Evolutionary conservation across 2,888 invertebrate genomes (phyloP).

Genomic region (Agonopterix heracliana): DNA sequence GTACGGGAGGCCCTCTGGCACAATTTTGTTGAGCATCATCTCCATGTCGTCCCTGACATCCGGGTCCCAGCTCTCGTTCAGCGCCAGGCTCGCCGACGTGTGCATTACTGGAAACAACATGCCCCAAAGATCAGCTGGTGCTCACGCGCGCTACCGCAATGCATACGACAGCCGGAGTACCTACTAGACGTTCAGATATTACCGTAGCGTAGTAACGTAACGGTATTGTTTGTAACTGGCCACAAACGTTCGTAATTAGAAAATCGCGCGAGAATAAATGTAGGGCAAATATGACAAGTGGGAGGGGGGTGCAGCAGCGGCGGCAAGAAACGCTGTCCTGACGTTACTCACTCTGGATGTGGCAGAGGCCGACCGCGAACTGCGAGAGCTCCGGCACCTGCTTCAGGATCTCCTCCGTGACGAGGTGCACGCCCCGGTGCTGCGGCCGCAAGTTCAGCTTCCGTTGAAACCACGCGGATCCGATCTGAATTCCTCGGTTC

Average conservation of each 20-base stretch:
- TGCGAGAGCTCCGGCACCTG: conserved; percentile 96
- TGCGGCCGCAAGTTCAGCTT: conserved; percentile 97
- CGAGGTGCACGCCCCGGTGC: conserved; percentile 97
- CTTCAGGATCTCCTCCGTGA: conserved; percentile 96
- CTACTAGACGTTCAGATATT: not conserved
- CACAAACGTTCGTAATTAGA: conserved; percentile 10
- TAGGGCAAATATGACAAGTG: conserved; percentile 51
- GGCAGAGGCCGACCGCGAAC: conserved; percentile 96
- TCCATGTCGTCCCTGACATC: conserved; percentile 99
- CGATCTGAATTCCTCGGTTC: conserved; percentile 94
- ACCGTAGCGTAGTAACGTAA: not conserved
- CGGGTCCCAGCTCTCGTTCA: conserved; percentile 99
- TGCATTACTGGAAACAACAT: conserved; percentile 89
- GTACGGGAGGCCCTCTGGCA: conserved; percentile 97
- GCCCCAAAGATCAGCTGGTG: conserved; percentile 46
- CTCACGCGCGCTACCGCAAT: conserved; percentile 14
- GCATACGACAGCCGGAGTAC: not conserved
- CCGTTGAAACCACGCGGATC: conserved; percentile 98
- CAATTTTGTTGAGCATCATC: conserved; percentile 99
- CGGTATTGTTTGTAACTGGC: not conserved
- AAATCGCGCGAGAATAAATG: conserved; percentile 33
- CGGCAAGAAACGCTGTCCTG: conserved; percentile 48
- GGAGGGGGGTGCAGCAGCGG: conserved; percentile 55
- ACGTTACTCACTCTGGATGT: conserved; percentile 93
- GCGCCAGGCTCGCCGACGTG: conserved; percentile 97